Conservation (phyloP, 1,140 invertebrate genomes). For the Thaumetopoea pityocampa region DNA sequence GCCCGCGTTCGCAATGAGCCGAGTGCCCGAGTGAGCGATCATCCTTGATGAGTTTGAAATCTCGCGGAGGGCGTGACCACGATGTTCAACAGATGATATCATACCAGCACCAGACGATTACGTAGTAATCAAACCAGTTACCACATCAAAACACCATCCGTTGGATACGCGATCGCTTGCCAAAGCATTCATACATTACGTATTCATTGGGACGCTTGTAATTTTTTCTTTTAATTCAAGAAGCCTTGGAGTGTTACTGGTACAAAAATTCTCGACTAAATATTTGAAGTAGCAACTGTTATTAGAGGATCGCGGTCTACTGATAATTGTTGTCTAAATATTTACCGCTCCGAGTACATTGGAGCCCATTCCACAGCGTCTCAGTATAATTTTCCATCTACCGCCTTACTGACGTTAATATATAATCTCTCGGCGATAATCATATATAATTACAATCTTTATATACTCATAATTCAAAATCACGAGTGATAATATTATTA, state of each 20-base stretch:
- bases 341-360: constrained; percentile 54
- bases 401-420: constrained; percentile 13
- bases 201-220: constrained; percentile 2
- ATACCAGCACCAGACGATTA: constrained; percentile 53
- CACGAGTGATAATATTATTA: not conserved
- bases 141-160: constrained; percentile 13
- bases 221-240: constrained; percentile 5
- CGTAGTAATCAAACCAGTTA: constrained; percentile 52
- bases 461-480: too few species aligned
- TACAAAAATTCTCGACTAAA: constrained; percentile 1
- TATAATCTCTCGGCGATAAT: constrained; percentile 7
- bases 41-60: constrained; percentile 40
- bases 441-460: too few species aligned
- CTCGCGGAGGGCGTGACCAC: constrained; percentile 42
- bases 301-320: constrained; percentile 45
- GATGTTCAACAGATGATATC: constrained; percentile 57
- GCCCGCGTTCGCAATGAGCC: constrained; percentile 8
- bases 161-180: not conserved
- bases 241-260: constrained; percentile 20
- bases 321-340: constrained; percentile 68
- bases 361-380: constrained; percentile 38
- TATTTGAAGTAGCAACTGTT: constrained; percentile 27
- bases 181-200: constrained; percentile 25
- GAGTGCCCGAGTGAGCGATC: constrained; percentile 25
- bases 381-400: constrained; percentile 30